Conservation (phyloP, 2,797 vertebrate species). For the Thunnus albacares region DNA sequence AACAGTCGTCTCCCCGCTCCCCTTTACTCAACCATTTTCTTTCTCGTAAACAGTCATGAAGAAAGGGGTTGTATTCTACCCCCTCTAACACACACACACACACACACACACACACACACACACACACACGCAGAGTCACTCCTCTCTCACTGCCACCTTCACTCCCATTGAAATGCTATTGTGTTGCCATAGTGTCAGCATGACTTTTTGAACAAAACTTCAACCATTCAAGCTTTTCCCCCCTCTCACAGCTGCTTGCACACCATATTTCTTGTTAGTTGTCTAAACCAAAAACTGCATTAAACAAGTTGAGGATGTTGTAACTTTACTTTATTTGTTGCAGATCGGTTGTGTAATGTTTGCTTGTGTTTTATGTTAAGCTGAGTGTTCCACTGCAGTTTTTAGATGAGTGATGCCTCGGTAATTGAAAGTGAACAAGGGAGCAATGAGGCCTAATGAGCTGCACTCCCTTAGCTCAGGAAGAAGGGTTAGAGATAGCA, state of each 20-base stretch:
- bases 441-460: constrained; percentile 51
- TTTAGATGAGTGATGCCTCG: constrained; percentile 32
- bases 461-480: constrained; percentile 26
- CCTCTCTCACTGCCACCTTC: constrained; percentile 36
- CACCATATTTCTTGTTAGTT: constrained; percentile 8
- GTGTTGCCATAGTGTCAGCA: constrained; percentile 53
- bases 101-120: background rate
- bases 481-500: constrained; percentile 6
- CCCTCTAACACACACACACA: background rate
- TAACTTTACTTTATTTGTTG: constrained; percentile 11
- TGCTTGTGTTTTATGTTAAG: constrained; percentile 18
- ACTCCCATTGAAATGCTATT: constrained; percentile 43
- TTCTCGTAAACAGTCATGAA: constrained; percentile 37
- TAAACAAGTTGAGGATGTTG: constrained; percentile 9
- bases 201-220: constrained; percentile 53
- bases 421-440: constrained; percentile 49
- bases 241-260: background rate
- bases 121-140: constrained; percentile 19
- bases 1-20: constrained; percentile 43
- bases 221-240: constrained; percentile 24
- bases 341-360: constrained; percentile 15
- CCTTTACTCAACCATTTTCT: constrained; percentile 45
- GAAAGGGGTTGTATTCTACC: constrained; percentile 44
- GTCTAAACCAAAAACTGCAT: constrained; percentile 34
- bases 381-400: constrained; percentile 4